These are phyloP conservation scores for Heteractis magnifica DNA, from an alignment of 92 coral and sea anemone species.

Conservation along the genomic window DNA sequence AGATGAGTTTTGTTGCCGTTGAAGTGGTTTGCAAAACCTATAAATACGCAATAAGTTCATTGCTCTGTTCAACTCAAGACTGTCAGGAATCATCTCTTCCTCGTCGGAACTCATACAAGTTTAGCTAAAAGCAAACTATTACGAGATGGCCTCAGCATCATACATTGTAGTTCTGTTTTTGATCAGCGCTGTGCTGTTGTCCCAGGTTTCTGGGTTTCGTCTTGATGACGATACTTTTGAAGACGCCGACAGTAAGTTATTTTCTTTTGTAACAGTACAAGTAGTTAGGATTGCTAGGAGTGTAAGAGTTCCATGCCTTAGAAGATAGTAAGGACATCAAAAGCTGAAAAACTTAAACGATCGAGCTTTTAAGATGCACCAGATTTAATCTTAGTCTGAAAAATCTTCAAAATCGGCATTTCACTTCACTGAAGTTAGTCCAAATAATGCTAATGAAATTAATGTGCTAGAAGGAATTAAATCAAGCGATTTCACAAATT, in stretches of 20 bases:
- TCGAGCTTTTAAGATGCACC: too few species aligned
- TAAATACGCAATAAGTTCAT: background rate
- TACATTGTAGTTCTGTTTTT: background rate
- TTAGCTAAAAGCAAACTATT: background rate
- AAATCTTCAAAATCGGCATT: too few species aligned
- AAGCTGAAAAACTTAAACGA: too few species aligned
- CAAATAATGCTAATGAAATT: too few species aligned
- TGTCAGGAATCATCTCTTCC: background rate
- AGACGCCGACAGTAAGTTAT: background rate
- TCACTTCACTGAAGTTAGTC: too few species aligned
- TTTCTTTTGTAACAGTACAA: background rate
- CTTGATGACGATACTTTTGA: background rate
- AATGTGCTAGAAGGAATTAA: too few species aligned
- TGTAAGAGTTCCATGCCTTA: background rate
- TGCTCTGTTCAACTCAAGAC: background rate
- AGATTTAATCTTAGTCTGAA: too few species aligned
- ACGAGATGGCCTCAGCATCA: background rate
- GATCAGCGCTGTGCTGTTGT: background rate
- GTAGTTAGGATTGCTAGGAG: background rate
- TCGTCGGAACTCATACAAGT: background rate
- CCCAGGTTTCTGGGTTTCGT: background rate
- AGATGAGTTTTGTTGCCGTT: background rate
- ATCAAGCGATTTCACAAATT: too few species aligned
- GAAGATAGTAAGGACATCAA: background rate
- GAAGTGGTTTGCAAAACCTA: background rate